A percentile compares a stretch with the other conserved stretches of the same genome.
Evolutionary conservation across 2,113 vertebrate species (phyloP).

Genomic region (Gymnorhina tibicen): DNA sequence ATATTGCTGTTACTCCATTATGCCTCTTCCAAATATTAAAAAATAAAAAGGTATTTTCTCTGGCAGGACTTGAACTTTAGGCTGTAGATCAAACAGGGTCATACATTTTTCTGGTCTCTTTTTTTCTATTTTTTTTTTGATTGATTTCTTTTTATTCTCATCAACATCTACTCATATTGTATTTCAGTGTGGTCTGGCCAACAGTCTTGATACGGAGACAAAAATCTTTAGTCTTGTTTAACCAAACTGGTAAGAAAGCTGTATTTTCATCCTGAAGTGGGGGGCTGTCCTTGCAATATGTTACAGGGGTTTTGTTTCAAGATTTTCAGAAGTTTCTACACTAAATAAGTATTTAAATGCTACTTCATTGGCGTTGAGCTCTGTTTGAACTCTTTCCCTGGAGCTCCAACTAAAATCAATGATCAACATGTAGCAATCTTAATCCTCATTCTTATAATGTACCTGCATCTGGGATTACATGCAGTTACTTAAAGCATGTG

Average conservation of each 20-base stretch:
- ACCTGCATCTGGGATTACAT: neutral
- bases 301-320: neutral
- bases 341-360: neutral
- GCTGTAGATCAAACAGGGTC: constrained; percentile 24
- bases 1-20: neutral
- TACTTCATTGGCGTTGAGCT: neutral
- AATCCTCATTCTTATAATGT: neutral
- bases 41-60: constrained; percentile 1
- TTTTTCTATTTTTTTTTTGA: neutral
- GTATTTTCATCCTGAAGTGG: neutral
- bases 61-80: constrained; percentile 17
- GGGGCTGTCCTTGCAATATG: neutral
- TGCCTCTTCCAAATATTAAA: neutral
- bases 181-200: constrained; percentile 46
- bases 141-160: neutral
- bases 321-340: neutral
- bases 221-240: constrained; percentile 27
- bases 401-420: neutral
- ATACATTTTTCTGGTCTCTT: neutral
- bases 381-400: neutral
- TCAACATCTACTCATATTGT: neutral
- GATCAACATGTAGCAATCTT: neutral
- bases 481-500: neutral
- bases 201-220: neutral
- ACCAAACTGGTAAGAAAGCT: neutral